phyloP scores from a whole-genome alignment of 2,888 invertebrate genomes.

The Desoria tigrina region DNA sequence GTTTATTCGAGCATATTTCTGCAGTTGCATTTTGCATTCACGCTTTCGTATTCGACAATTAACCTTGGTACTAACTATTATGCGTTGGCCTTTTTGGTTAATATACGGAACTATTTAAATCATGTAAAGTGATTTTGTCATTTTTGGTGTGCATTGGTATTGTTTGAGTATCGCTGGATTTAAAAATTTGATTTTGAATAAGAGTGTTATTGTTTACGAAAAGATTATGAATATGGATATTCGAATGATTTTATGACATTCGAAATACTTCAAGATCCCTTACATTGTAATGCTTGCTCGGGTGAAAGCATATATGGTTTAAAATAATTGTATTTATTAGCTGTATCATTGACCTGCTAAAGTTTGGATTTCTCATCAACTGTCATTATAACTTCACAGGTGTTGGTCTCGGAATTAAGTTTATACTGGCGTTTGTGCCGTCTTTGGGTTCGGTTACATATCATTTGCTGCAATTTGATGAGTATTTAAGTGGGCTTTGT shows the following conservation, averaged over 20 bases:
- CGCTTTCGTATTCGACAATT: constrained; percentile 24
- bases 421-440: background rate
- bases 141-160: constrained; percentile 6
- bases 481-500: background rate
- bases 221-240: background rate
- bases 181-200: background rate
- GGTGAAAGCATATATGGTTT: too few species aligned
- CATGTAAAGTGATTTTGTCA: background rate
- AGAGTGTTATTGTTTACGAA: background rate
- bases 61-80: constrained; percentile 29
- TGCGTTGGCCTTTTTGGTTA: background rate
- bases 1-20: constrained; percentile 20
- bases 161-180: background rate
- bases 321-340: too few species aligned
- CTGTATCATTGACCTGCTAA: too few species aligned
- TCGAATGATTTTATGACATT: too few species aligned
- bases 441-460: constrained; percentile 24
- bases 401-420: too few species aligned
- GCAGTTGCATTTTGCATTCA: constrained; percentile 14
- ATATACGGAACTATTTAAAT: constrained; percentile 21
- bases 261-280: too few species aligned
- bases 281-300: too few species aligned
- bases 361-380: too few species aligned
- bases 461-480: constrained; percentile 16
- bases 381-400: too few species aligned